These are phyloP conservation scores for Tapirus indicus DNA, from an alignment of 2,797 vertebrate species.

Conservation along the genomic window DNA sequence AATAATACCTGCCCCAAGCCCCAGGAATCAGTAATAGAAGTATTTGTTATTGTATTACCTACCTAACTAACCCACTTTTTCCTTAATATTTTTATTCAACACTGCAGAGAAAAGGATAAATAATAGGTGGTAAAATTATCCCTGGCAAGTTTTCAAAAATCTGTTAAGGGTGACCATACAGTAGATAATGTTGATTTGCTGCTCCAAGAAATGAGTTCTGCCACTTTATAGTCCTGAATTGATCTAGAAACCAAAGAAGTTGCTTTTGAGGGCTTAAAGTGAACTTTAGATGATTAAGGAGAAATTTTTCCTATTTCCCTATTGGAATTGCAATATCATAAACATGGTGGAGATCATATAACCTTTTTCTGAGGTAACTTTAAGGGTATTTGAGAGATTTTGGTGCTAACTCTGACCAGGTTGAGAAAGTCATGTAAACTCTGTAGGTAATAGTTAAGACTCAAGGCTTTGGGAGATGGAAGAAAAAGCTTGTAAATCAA, in stretches of 20 bases:
- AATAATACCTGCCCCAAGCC: background rate
- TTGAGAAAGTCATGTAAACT: conserved; percentile 29
- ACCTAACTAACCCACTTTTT: background rate
- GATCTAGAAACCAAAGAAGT: conserved; percentile 23
- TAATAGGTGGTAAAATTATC: conserved; percentile 44
- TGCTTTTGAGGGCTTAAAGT: conserved; percentile 53
- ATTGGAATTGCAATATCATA: conserved; percentile 5
- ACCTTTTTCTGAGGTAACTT: conserved; percentile 22
- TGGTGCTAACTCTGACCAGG: background rate
- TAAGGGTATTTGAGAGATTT: background rate
- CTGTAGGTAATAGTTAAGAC: background rate
- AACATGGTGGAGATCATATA: background rate
- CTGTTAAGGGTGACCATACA: background rate
- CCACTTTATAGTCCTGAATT: background rate
- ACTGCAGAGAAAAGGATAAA: conserved; percentile 43
- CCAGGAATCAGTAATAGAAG: background rate
- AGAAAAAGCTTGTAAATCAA: conserved; percentile 24
- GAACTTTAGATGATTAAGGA: conserved; percentile 29
- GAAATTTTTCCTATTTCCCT: background rate
- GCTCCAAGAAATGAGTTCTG: conserved; percentile 21
- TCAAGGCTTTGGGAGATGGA: background rate
- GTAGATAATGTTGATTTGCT: conserved; percentile 27
- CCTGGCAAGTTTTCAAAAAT: conserved; percentile 47
- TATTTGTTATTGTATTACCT: conserved; percentile 38
- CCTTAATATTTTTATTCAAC: conserved; percentile 3